Evolutionary conservation across 2,888 invertebrate species (phyloP).

Genomic region (Amiota communis): DNA sequence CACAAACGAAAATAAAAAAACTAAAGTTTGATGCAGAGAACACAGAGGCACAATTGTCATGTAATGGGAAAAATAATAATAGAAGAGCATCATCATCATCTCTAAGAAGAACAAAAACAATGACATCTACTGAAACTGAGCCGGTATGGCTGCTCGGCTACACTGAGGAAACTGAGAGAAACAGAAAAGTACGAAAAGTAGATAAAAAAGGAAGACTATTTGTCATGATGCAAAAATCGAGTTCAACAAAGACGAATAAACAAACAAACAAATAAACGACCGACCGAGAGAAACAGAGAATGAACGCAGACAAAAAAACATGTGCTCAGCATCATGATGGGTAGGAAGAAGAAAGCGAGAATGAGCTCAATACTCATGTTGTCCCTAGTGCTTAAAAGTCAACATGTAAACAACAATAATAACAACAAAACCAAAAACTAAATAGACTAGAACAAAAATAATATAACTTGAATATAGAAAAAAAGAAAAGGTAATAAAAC

Average conservation of each 20-base stretch:
- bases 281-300: not conserved
- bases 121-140: not conserved
- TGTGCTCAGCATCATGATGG: not conserved
- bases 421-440: constrained; percentile 13
- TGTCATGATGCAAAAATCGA: constrained; percentile 20
- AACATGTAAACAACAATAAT: not conserved
- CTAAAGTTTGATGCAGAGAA: not conserved
- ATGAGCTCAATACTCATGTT: no score
- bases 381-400: not conserved
- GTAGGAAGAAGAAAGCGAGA: not conserved
- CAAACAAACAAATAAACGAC: constrained; percentile 2
- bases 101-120: no score
- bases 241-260: constrained; percentile 21
- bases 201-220: not conserved
- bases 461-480: no score
- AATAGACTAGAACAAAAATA: not conserved
- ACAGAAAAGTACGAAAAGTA: not conserved
- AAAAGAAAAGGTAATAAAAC: no score
- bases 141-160: not conserved
- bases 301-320: not conserved
- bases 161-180: not conserved
- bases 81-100: constrained; percentile 26
- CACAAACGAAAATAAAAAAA: not conserved
- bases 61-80: not conserved
- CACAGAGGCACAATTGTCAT: constrained; percentile 7